Percentiles rank a stretch among this genome's conserved stretches.
phyloP scores from a whole-genome alignment of 2,113 vertebrate species.

The Pangasianodon gigas region DNA sequence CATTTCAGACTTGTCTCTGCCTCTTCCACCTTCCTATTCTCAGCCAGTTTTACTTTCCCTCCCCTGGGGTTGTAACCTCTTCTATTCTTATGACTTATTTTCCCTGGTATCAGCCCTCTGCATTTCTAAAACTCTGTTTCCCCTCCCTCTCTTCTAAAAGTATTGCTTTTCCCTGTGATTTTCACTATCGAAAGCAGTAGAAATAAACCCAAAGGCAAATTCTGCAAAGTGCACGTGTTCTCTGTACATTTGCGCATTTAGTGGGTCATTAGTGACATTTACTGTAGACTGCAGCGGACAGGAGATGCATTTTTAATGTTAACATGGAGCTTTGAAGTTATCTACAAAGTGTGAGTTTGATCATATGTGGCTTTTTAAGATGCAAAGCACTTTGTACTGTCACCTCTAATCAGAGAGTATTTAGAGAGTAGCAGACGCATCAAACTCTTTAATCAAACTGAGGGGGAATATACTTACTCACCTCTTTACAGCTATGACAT shows the following conservation, averaged over 20 bases:
- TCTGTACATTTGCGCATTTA: conserved; percentile 35
- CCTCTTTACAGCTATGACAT: background rate
- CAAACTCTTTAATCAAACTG: background rate
- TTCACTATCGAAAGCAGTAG: conserved; percentile 10
- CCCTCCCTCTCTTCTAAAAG: background rate
- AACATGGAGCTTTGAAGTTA: conserved; percentile 44
- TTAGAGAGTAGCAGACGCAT: conserved; percentile 3
- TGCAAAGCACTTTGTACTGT: conserved; percentile 42
- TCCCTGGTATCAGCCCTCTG: background rate
- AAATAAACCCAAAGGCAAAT: conserved; percentile 8
- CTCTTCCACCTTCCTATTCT: background rate
- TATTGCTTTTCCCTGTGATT: conserved; percentile 7
- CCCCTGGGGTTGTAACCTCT: background rate
- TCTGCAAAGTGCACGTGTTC: conserved; percentile 1
- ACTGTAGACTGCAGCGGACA: conserved; percentile 8
- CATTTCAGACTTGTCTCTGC: background rate
- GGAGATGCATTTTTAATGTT: conserved; percentile 47
- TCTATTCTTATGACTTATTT: background rate
- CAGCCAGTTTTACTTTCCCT: background rate
- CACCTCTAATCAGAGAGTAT: conserved; percentile 41
- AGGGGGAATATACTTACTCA: background rate
- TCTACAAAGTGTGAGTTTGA: conserved; percentile 46
- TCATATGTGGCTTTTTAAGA: conserved; percentile 41
- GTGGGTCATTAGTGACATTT: conserved; percentile 51
- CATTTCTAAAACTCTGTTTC: background rate